phyloP scores from a whole-genome alignment of 2,797 vertebrate genomes.

The Melanitta fusca region DNA sequence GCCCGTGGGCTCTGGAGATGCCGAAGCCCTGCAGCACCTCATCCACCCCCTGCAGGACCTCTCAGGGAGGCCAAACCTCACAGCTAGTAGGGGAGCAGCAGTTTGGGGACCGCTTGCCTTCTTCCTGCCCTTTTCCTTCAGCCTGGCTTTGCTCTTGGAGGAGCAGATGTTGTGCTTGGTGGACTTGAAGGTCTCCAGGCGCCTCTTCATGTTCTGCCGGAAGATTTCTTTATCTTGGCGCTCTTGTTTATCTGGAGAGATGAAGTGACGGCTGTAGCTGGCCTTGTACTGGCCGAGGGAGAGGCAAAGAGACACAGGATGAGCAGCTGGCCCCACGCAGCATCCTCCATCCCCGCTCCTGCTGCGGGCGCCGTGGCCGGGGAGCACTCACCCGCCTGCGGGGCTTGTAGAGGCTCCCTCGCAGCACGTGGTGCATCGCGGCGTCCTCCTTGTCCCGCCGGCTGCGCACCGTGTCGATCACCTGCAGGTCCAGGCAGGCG shows the following conservation, averaged over 20 bases:
- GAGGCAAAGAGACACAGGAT: slow-evolving; percentile 74
- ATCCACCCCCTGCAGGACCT: background rate
- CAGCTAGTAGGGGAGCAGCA: background rate
- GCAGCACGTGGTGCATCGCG: slow-evolving; percentile 91
- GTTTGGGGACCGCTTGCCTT: slow-evolving; percentile 81
- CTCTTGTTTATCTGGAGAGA: slow-evolving; percentile 90
- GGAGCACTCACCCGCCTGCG: slow-evolving; percentile 86
- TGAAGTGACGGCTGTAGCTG: slow-evolving; percentile 96
- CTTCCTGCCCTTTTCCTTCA: slow-evolving; percentile 91
- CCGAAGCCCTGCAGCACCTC: background rate
- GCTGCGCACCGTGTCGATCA: slow-evolving; percentile 91
- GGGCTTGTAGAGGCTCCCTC: slow-evolving; percentile 94
- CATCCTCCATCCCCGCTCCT: slow-evolving; percentile 36
- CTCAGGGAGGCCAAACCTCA: background rate
- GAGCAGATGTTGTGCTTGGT: slow-evolving; percentile 85
- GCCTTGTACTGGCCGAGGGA: slow-evolving; percentile 89
- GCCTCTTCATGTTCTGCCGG: slow-evolving; percentile 95
- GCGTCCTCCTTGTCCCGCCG: slow-evolving; percentile 91
- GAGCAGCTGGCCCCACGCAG: slow-evolving; percentile 11
- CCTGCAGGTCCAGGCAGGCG: slow-evolving; percentile 94
- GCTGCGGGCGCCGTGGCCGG: fast-evolving
- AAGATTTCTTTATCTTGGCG: slow-evolving; percentile 95
- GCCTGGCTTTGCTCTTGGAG: slow-evolving; percentile 85
- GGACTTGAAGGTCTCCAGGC: slow-evolving; percentile 94
- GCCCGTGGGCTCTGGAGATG: background rate